A percentile compares a stretch with the other conserved stretches of the same genome.
These are phyloP conservation scores for Orthonevra nobilis DNA, from an alignment of 2,888 invertebrate genomes.

Conservation along the genomic window DNA sequence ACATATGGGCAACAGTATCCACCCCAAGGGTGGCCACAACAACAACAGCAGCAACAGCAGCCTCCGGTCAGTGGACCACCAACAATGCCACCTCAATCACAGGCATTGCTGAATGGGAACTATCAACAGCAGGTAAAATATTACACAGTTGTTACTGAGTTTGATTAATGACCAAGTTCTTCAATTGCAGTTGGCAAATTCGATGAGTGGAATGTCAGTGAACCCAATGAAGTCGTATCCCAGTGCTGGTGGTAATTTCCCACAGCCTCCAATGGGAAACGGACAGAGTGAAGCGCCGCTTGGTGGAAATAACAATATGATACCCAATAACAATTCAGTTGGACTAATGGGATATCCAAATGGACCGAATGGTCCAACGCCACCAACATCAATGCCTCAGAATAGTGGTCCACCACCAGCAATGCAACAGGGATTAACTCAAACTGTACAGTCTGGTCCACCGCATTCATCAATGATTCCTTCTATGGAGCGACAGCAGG, in stretches of 20 bases:
- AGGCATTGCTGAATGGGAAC: constrained; percentile 77
- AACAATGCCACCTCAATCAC: constrained; percentile 73
- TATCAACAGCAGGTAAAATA: constrained; percentile 78
- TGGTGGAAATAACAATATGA: constrained; percentile 49
- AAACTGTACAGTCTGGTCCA: constrained; percentile 38
- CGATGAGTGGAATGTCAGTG: constrained; percentile 76
- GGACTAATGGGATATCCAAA: constrained; percentile 54
- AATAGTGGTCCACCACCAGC: constrained; percentile 38
- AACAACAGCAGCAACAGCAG: constrained; percentile 76
- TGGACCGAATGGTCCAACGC: constrained; percentile 58
- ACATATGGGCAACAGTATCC: constrained; percentile 75
- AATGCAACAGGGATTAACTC: constrained; percentile 30
- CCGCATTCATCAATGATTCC: constrained; percentile 47
- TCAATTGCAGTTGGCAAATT: constrained; percentile 75
- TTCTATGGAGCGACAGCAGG: constrained; percentile 69
- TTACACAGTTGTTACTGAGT: not conserved
- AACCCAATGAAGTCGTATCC: constrained; percentile 74
- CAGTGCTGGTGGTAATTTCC: constrained; percentile 56
- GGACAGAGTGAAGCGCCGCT: constrained; percentile 29
- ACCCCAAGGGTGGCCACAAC: constrained; percentile 73
- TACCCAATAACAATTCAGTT: constrained; percentile 50
- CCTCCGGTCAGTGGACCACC: constrained; percentile 70
- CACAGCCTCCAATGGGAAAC: constrained; percentile 54
- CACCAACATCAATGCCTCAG: constrained; percentile 58
- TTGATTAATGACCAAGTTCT: not conserved